Conservation (phyloP, 2,888 invertebrate species). For the Zeuzera pyrina region DNA sequence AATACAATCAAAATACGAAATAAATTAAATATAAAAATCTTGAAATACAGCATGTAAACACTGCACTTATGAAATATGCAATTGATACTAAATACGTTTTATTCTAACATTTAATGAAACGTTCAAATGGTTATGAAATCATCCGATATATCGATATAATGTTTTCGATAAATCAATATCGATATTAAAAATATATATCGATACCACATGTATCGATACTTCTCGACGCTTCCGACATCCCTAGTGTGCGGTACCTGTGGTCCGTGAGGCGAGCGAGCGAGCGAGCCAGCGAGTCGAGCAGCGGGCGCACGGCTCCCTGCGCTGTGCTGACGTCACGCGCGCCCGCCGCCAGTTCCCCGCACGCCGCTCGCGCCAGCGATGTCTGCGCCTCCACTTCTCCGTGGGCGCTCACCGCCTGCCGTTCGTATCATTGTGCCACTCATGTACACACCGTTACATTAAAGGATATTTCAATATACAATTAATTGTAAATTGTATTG, state of each 20-base stretch:
- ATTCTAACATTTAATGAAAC: no score
- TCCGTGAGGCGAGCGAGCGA: constrained; percentile 88
- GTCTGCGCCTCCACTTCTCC: constrained; percentile 87
- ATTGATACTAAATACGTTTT: no score
- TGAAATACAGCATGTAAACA: no score
- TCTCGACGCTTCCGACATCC: not conserved
- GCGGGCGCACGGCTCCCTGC: constrained; percentile 90
- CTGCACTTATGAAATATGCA: no score
- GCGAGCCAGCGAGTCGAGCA: constrained; percentile 92
- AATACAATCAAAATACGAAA: no score
- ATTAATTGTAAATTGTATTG: no score
- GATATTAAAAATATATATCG: no score
- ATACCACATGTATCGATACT: not conserved
- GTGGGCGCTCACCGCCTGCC: constrained; percentile 84
- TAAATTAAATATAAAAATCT: no score
- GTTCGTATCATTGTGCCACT: not conserved
- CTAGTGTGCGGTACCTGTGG: constrained; percentile 72
- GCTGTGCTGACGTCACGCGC: constrained; percentile 89
- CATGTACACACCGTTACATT: not conserved
- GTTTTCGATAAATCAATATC: no score
- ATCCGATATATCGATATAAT: no score
- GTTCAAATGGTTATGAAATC: no score
- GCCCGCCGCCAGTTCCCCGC: constrained; percentile 85
- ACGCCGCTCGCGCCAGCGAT: constrained; percentile 82
- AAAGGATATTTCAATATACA: no score